Percentiles rank a stretch among this genome's conserved stretches.
phyloP scores from a whole-genome alignment of 2,113 vertebrate genomes.

The Laterallus jamaicensis region DNA sequence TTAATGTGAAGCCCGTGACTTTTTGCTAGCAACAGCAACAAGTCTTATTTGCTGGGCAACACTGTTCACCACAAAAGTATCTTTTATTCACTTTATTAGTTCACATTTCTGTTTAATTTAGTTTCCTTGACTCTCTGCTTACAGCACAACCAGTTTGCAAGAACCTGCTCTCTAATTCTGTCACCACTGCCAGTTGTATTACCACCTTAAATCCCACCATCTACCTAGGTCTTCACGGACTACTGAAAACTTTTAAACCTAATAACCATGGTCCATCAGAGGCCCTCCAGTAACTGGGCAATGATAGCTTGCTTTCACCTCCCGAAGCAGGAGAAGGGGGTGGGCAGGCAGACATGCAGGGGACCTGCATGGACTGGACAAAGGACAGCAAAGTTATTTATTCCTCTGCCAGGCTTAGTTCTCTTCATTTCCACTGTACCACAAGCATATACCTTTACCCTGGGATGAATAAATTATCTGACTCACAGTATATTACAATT shows the following conservation, averaged over 20 bases:
- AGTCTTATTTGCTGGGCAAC: background rate
- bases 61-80: background rate
- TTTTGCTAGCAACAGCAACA: background rate
- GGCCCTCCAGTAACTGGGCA: background rate
- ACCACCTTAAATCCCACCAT: background rate
- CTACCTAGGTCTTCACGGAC: background rate
- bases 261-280: background rate
- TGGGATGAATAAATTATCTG: conserved; percentile 64
- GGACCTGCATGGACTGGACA: background rate
- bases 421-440: background rate
- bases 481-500: conserved; percentile 40
- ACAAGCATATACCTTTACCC: background rate
- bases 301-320: background rate
- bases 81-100: background rate
- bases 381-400: background rate
- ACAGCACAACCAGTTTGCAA: background rate
- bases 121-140: background rate
- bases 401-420: conserved; percentile 25
- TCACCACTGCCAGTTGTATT: accelerated
- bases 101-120: background rate
- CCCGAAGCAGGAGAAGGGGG: background rate
- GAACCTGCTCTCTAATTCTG: background rate
- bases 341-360: background rate
- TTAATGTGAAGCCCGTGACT: background rate
- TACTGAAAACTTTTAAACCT: background rate